phyloP scores from a whole-genome alignment of 1,140 invertebrate genomes.

The Yoshiicerus persimilis region DNA sequence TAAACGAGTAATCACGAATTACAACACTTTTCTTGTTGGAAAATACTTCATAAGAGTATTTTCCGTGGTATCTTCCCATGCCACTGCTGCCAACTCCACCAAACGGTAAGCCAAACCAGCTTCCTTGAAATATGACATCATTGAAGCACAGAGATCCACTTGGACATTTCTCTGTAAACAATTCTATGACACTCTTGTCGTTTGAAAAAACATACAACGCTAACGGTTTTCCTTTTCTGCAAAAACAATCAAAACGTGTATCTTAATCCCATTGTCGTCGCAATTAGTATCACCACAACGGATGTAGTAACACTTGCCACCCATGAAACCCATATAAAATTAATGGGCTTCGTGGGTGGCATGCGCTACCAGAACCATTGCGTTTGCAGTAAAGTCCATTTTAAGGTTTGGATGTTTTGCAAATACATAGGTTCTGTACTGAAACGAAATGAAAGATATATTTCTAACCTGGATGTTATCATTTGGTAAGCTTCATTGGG shows the following conservation, averaged over 20 bases:
- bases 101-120: not conserved
- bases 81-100: slow-evolving; percentile 80
- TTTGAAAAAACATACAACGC: slow-evolving; percentile 83
- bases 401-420: no score
- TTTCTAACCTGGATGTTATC: slow-evolving; percentile 66
- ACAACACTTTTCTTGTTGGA: slow-evolving; percentile 62
- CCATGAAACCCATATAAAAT: no score
- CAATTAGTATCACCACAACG: not conserved
- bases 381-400: no score
- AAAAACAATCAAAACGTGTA: not conserved
- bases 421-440: no score
- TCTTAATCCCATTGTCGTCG: no score
- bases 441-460: no score
- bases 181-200: slow-evolving; percentile 69
- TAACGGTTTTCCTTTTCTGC: slow-evolving; percentile 63
- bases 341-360: no score
- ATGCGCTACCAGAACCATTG: no score
- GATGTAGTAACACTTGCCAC: not conserved
- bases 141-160: slow-evolving; percentile 65
- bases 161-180: slow-evolving; percentile 74
- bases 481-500: slow-evolving; percentile 84
- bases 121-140: slow-evolving; percentile 15
- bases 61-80: slow-evolving; percentile 90
- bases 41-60: slow-evolving; percentile 87
- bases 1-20: slow-evolving; percentile 25